These are phyloP conservation scores for Sylvilagus bachmani DNA, from an alignment of 2,113 vertebrate genomes.

Conservation along the genomic window DNA sequence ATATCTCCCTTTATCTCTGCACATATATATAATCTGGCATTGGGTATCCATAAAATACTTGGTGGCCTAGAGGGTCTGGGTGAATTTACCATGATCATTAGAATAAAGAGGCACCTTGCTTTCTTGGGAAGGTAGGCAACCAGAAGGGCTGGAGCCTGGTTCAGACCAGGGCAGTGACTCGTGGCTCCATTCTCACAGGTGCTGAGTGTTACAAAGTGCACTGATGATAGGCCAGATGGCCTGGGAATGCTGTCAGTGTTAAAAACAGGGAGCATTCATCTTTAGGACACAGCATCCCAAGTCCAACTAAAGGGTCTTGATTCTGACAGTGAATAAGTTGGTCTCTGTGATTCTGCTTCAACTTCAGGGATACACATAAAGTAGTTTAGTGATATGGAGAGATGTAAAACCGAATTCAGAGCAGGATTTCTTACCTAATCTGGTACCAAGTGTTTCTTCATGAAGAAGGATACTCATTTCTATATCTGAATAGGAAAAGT, in stretches of 20 bases:
- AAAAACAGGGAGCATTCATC: background rate
- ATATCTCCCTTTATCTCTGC: too few species aligned
- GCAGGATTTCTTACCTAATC: background rate
- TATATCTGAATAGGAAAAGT: background rate
- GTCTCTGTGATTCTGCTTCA: background rate
- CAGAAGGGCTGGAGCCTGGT: background rate
- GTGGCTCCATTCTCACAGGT: background rate
- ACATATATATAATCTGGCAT: background rate
- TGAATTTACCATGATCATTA: background rate
- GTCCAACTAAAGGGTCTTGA: background rate
- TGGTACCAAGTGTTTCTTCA: background rate
- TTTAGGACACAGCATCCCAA: background rate
- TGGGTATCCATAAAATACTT: background rate
- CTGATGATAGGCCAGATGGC: background rate
- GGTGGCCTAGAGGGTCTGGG: background rate
- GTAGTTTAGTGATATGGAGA: background rate
- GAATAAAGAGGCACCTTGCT: background rate
- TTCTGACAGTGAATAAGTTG: background rate
- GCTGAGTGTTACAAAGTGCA: background rate
- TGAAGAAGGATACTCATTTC: background rate
- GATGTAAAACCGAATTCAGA: background rate
- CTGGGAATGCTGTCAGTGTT: background rate
- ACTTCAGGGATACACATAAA: background rate
- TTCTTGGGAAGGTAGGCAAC: background rate
- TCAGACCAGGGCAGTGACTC: accelerated